Base-by-base conservation (phyloP, 1,140 invertebrate genomes). In the Contarinia nasturtii region DNA sequence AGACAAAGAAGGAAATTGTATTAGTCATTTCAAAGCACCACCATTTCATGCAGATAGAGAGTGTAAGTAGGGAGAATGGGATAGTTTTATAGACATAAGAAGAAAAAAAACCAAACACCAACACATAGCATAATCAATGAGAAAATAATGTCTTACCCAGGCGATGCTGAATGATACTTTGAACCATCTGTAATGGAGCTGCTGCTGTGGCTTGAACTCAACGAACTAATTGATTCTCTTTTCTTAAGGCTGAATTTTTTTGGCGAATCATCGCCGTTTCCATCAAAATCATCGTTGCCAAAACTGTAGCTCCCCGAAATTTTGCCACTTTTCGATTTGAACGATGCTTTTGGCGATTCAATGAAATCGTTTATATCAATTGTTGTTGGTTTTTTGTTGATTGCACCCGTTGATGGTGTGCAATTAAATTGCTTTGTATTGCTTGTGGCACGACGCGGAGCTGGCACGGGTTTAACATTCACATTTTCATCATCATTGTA, bases 101-200 rank as follows among this genome's bases (percentile, higher is more conserved):
- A 37, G 44, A 45, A 20, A 48, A 42, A 45, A 27, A 51, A 50
- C 59, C 61, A 57, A 52, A 61, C 61, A 60, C 59, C 58, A 42
- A 59, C 58, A 53, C 57, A 61, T 51, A 38, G 10, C 27, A 27
- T 27, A 27, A 27, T 27, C 3, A 27, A 3, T 10, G 27, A 27
- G 27, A 27, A 27, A 27, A 27, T 27, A 10, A 48, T 33, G 34
- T 19, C 47, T 48, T 17, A 40, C 40, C 20, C 17, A 43, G 8
- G 47, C 41, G 33, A 42, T 33, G 34, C 42, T 48, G 22, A 42
- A 18, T 43, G 17, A 33, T 19, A 42, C 40, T 33, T 42, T 21
- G 15, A 34, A 33, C 12, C 41, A 48, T 43, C 33, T 5, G 27
- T 27, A 20, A 44, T 19, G 19, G n/a, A 40, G 37, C 48, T 14